Evolutionary conservation across 2,113 vertebrate species (phyloP).

Genomic region (Anoura caudifer): DNA sequence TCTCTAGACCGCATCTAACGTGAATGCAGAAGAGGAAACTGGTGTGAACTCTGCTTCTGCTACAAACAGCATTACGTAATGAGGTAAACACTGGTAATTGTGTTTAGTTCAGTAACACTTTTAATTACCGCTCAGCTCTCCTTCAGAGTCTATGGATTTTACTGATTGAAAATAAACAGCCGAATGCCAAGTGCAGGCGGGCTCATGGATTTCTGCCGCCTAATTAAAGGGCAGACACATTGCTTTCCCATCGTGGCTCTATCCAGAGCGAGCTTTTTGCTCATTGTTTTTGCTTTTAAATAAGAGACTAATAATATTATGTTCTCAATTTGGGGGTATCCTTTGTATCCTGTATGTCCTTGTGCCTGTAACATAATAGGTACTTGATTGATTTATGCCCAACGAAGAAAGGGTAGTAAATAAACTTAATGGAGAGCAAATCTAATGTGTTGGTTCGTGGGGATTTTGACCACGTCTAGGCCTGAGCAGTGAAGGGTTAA

Average conservation of each 20-base stretch:
- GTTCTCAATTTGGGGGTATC: not conserved
- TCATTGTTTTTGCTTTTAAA: not conserved
- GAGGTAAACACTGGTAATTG: constrained; percentile 76
- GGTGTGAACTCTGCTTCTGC: constrained; percentile 25
- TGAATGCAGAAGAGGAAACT: constrained; percentile 46
- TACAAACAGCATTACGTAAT: constrained; percentile 58
- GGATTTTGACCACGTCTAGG: not conserved
- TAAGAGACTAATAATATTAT: not conserved
- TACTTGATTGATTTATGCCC: not conserved
- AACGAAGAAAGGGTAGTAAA: not conserved
- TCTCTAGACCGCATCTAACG: constrained; percentile 33
- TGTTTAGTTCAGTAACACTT: constrained; percentile 77
- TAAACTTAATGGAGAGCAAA: not conserved
- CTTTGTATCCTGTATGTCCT: not conserved
- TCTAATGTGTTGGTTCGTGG: not conserved
- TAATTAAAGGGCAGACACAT: constrained; percentile 70
- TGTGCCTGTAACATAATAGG: not conserved
- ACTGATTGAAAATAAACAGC: constrained; percentile 65
- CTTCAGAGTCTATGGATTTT: constrained; percentile 77
- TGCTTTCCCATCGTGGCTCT: constrained; percentile 31
- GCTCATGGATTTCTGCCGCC: constrained; percentile 69
- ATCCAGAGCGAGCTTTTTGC: not conserved
- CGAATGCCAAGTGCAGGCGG: constrained; percentile 64
- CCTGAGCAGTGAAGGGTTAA: not conserved
- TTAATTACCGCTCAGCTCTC: constrained; percentile 77